phyloP scores from a whole-genome alignment of 2,797 vertebrate genomes.

The Heterohyrax brucei region DNA sequence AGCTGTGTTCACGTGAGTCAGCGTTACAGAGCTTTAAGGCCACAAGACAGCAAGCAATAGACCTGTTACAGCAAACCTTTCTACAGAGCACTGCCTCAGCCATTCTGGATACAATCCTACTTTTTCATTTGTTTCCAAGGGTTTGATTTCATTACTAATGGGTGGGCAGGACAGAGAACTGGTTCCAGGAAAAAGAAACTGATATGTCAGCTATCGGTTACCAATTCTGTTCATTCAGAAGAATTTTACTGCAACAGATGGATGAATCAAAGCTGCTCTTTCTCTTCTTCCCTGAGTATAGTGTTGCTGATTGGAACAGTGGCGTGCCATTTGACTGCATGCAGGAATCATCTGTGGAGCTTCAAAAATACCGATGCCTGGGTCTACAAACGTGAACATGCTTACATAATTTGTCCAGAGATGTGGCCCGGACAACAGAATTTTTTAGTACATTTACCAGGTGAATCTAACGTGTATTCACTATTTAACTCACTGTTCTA shows the following conservation, averaged over 20 bases:
- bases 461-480: background rate
- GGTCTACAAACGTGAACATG: background rate
- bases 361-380: background rate
- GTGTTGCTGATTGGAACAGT: background rate
- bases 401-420: background rate
- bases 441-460: background rate
- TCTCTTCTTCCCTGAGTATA: background rate
- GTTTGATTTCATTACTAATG: background rate
- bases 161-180: background rate
- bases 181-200: background rate
- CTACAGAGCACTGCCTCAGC: background rate
- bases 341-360: background rate
- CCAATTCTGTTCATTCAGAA: slow-evolving; percentile 6
- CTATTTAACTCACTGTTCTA: background rate
- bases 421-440: background rate
- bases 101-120: background rate
- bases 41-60: background rate
- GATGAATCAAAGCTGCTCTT: background rate
- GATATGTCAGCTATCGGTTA: background rate
- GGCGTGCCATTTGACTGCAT: background rate
- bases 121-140: background rate
- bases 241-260: background rate
- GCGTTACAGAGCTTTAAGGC: background rate
- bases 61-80: background rate
- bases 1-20: background rate